A percentile compares a stretch with the other conserved stretches of the same genome.
Evolutionary conservation across 1,140 invertebrate genomes (phyloP).

Genomic region (Caenorhabditis tropicalis): DNA sequence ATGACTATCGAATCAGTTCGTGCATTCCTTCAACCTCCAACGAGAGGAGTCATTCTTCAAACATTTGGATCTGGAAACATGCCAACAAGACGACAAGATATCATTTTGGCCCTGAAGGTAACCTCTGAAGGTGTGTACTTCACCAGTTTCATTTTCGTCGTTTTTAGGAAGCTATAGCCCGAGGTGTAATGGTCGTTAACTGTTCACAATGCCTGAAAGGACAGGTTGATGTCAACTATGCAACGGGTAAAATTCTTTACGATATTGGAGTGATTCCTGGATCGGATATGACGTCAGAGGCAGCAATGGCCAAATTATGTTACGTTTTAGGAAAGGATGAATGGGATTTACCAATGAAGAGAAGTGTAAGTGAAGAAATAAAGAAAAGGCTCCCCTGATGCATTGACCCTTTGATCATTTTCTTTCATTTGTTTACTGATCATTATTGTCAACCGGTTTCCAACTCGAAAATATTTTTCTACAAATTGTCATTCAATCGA

Average conservation of each 20-base stretch:
- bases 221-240: constrained; percentile 82
- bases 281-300: constrained; percentile 92
- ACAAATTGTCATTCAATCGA: constrained; percentile 25
- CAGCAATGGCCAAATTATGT: constrained; percentile 87
- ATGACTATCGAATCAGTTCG: constrained; percentile 82
- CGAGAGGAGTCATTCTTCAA: constrained; percentile 87
- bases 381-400: too few relatives aligned
- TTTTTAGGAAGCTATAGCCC: constrained; percentile 78
- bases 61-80: constrained; percentile 92
- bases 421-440: not conserved
- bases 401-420: too few relatives aligned
- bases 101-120: constrained; percentile 77
- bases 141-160: not conserved
- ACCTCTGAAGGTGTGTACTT: not conserved
- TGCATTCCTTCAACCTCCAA: constrained; percentile 83
- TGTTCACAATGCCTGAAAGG: constrained; percentile 84
- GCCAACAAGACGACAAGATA: constrained; percentile 83
- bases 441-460: constrained; percentile 25
- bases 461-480: not conserved
- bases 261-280: constrained; percentile 84
- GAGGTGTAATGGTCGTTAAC: constrained; percentile 89
- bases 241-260: constrained; percentile 79
- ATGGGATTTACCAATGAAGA: constrained; percentile 80
- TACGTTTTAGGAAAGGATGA: constrained; percentile 87
- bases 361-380: constrained; percentile 64